Evolutionary conservation across 2,888 invertebrate genomes (phyloP), one percentile per base, ranked within the genome.

Genomic region (Campoletis raptor): DNA sequence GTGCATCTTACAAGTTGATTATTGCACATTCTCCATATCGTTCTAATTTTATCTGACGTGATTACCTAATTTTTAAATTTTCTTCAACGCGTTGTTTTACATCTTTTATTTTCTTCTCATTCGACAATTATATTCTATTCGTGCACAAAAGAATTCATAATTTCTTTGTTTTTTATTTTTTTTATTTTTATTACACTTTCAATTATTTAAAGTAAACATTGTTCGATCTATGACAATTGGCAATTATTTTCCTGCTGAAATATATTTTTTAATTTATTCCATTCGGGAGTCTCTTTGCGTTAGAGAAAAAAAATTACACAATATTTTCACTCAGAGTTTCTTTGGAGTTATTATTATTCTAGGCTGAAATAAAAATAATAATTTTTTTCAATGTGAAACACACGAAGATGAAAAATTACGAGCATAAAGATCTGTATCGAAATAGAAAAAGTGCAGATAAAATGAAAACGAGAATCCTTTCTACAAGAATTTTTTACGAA

Each of bases 31-130:
- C 67, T 37, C 42, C 73, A 24, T 45, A 74, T 52, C 37, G 42
- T 70, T 72, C 85, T 37, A 77, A 82, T 73, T 85, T 67, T 24
- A 69, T 82, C 66, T 72, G 70, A 70, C 81, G 73, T 76, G 66
- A 36, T 42, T 36, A 42, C 12, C 54, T 21, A 57, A 37, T 54
- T 78, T 72, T 21, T 72, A 45, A 10, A 67, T 67, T 42, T 54
- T 40, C 57, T 74, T 24, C 24, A 69, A 40, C 10, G 24, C 42
- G 37, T 30, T 83, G 12, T 18, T 21, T 64, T 10, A n/a, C 10
- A n/a, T 72, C 48, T 54, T 78, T 42, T n/a, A 24, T 42, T 12
- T 72, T 21, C 37, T 37, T n/a, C 8, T 37, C 21, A 12, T 57
- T 18, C 18, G 15, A 12, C 0, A 15, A 15, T 37, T 73, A 21